Percentiles rank a stretch among this genome's conserved stretches.
Conservation (phyloP, 2,113 vertebrate species). For the Lophotis ruficrista region DNA sequence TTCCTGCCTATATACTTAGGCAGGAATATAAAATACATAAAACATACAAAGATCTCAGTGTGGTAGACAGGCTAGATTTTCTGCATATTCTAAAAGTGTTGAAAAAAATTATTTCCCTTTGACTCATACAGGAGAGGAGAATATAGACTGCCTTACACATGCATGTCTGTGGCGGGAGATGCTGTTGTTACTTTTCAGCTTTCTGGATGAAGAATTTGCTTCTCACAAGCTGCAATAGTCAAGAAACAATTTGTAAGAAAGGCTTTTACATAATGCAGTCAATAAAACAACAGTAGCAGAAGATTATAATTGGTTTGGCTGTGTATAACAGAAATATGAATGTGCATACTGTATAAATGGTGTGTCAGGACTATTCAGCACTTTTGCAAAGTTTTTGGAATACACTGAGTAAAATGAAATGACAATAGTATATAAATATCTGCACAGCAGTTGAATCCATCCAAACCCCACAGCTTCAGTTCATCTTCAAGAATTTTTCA, state of each 20-base stretch:
- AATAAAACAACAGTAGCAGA: not conserved
- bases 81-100: not conserved
- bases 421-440: not conserved
- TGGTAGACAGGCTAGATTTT: not conserved
- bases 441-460: not conserved
- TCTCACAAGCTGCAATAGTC: not conserved
- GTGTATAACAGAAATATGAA: not conserved
- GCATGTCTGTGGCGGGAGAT: not conserved
- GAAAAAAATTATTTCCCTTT: not conserved
- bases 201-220: not conserved
- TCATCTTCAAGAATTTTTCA: conserved; percentile 15
- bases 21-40: not conserved
- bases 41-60: not conserved
- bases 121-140: not conserved
- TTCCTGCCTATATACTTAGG: not conserved
- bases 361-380: not conserved
- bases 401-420: not conserved
- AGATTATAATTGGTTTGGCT: not conserved
- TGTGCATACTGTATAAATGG: not conserved
- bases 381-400: not conserved
- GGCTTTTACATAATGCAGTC: not conserved
- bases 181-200: not conserved
- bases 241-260: not conserved
- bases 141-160: not conserved
- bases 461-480: not conserved